Conservation (phyloP, 1,140 invertebrate genomes). For the Heliconius melpomene region DNA sequence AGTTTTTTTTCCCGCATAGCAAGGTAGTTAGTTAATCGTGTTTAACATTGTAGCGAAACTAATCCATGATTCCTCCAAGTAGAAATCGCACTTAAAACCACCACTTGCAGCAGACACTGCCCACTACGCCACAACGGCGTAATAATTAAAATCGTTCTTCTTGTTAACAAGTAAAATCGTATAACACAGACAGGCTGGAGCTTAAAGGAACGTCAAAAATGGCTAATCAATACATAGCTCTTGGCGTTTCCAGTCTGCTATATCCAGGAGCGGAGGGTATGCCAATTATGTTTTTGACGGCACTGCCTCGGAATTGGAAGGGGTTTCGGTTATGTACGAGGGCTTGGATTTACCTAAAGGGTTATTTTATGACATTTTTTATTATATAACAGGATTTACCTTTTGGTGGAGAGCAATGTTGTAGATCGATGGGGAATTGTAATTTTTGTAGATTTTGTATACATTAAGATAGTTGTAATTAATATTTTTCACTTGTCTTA, state of each 20-base stretch:
- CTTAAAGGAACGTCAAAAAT: slow-evolving; percentile 10
- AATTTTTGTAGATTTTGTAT: no score
- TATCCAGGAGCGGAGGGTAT: slow-evolving; percentile 45
- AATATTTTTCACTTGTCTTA: no score
- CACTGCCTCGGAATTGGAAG: slow-evolving; percentile 50
- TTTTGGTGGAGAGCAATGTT: not conserved
- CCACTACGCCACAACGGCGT: no score
- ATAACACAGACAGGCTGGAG: not conserved
- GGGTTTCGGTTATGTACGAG: slow-evolving; percentile 41
- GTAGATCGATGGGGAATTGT: not conserved
- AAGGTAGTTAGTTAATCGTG: no score
- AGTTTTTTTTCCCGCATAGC: no score
- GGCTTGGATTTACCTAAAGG: slow-evolving; percentile 24
- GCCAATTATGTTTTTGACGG: slow-evolving; percentile 68
- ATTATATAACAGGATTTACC: not conserved
- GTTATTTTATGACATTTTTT: slow-evolving; percentile 5
- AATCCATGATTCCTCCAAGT: no score
- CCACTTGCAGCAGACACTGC: no score
- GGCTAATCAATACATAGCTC: slow-evolving; percentile 19
- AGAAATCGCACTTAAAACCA: no score
- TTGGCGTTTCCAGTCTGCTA: slow-evolving; percentile 34
- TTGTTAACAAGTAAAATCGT: no score
- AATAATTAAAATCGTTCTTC: no score
- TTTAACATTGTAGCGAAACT: no score
- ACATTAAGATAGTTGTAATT: not conserved